These are phyloP conservation scores for Chondrilla cf. caribensis DNA, from an alignment of 37 sponge, comb jelly and placozoan genomes.

Conservation along the genomic window DNA sequence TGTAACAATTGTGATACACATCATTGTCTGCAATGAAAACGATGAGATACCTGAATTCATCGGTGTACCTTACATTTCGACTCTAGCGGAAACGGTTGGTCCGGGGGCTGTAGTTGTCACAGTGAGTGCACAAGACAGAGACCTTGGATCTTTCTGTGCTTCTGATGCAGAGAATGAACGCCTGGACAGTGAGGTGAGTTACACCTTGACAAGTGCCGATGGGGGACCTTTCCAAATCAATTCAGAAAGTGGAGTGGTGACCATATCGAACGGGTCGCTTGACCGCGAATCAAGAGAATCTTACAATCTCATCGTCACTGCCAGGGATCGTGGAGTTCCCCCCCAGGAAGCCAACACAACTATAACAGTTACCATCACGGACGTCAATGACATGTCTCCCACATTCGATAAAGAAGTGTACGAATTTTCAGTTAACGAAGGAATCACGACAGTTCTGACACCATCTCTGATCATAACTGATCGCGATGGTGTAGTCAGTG, in stretches of 20 bases:
- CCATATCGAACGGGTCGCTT: not conserved
- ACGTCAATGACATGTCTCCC: conserved; percentile 63
- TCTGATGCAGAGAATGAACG: conserved; percentile 3
- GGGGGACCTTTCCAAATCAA: conserved; percentile 4
- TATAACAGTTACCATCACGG: conserved; percentile 49
- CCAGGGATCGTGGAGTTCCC: not conserved
- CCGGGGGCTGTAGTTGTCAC: conserved; percentile 26
- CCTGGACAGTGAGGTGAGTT: conserved; percentile 29
- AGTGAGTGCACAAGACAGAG: conserved; percentile 32
- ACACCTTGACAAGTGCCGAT: not conserved
- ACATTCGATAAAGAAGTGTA: conserved; percentile 21
- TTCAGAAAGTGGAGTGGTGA: not conserved
- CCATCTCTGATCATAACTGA: not conserved
- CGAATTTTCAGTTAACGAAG: conserved; percentile 9
- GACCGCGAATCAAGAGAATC: conserved; percentile 41
- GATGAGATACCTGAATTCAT: conserved; percentile 62
- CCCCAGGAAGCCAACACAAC: not conserved
- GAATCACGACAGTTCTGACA: not conserved
- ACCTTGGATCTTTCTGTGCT: conserved; percentile 53
- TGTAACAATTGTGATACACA: not conserved
- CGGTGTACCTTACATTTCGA: not conserved
- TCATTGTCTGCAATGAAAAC: conserved; percentile 72
- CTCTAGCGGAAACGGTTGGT: conserved; percentile 31
- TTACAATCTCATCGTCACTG: conserved; percentile 50
- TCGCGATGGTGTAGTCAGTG: not conserved